Evolutionary conservation across 2,797 vertebrate genomes (phyloP).

Genomic region (Typhlichthys subterraneus): DNA sequence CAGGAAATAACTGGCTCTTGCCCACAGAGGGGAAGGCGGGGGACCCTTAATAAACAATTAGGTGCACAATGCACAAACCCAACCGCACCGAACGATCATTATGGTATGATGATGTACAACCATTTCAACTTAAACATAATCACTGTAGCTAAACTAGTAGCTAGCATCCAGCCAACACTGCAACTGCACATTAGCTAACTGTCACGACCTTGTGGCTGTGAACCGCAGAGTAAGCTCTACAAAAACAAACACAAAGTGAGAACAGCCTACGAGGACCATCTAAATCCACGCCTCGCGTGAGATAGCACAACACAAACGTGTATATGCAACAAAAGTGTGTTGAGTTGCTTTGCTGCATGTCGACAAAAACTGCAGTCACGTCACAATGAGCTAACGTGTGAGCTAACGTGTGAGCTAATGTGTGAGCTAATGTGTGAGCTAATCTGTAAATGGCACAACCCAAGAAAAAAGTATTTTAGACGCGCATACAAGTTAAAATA

Average conservation of each 20-base stretch:
- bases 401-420: too few species aligned
- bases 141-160: not conserved
- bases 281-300: conserved; percentile 2
- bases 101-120: not conserved
- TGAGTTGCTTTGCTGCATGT: conserved; percentile 1
- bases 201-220: conserved; percentile 4
- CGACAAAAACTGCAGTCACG: not conserved
- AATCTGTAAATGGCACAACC: too few species aligned
- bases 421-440: too few species aligned
- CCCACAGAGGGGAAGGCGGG: not conserved
- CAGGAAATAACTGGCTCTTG: conserved; percentile 13
- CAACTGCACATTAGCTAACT: conserved; percentile 9
- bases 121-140: not conserved
- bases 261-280: not conserved
- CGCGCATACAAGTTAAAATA: too few species aligned
- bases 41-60: not conserved
- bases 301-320: conserved; percentile 4
- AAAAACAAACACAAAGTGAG: not conserved
- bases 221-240: not conserved
- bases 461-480: too few species aligned
- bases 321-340: conserved; percentile 1
- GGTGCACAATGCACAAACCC: not conserved
- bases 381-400: not conserved
- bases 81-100: conserved; percentile 2
- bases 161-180: not conserved